Conservation (phyloP, 2,888 invertebrate species). For the Prosapia bicincta region DNA sequence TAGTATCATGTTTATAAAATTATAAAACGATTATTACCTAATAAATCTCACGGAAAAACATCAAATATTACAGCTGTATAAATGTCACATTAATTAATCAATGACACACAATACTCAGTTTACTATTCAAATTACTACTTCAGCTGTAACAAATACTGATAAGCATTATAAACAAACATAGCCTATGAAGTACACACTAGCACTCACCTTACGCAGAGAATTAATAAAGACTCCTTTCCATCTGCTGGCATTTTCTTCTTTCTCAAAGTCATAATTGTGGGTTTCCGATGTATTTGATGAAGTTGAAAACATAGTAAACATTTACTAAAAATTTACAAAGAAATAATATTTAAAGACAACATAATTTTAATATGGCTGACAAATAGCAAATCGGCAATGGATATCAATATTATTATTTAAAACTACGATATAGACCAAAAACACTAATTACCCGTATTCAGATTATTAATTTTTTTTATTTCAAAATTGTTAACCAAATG, state of each 20-base stretch:
- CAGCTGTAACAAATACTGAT: background rate
- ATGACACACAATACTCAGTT: no score
- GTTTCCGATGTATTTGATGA: slow-evolving; percentile 34
- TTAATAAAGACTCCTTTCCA: slow-evolving; percentile 90
- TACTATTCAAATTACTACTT: no score
- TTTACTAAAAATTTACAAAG: background rate
- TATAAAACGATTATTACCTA: no score
- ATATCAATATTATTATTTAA: background rate
- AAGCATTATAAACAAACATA: background rate
- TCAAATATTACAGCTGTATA: no score
- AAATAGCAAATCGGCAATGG: background rate
- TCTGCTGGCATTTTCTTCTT: slow-evolving; percentile 83
- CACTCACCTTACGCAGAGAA: slow-evolving; percentile 78
- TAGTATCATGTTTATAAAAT: no score
- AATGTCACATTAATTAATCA: no score
- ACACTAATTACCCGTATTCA: background rate
- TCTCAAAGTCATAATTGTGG: slow-evolving; percentile 72
- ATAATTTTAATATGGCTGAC: background rate
- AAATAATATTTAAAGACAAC: background rate
- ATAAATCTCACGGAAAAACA: no score
- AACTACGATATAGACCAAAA: background rate
- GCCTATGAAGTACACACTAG: background rate
- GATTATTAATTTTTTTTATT: background rate
- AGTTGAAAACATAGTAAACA: slow-evolving; percentile 28
- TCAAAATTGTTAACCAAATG: background rate